Conservation (phyloP, 2,113 vertebrate genomes). For the Strix uralensis region DNA sequence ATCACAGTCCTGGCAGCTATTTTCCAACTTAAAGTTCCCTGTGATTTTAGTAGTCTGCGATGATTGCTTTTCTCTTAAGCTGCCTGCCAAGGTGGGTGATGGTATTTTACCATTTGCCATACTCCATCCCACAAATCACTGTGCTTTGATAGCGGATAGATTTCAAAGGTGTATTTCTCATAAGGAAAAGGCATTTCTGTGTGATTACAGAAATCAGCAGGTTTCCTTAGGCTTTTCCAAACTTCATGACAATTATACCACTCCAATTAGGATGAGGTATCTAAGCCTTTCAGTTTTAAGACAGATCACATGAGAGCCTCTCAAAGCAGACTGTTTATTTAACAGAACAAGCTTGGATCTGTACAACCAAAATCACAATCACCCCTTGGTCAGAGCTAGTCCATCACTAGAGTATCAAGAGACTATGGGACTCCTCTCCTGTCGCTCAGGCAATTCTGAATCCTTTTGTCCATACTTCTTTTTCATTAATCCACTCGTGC, state of each 20-base stretch:
- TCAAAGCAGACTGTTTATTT: not conserved
- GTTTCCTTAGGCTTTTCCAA: not conserved
- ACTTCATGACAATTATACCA: not conserved
- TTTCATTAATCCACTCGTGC: constrained; percentile 12
- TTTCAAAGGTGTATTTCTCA: not conserved
- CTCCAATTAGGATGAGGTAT: not conserved
- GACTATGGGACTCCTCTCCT: not conserved
- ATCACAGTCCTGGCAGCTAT: not conserved
- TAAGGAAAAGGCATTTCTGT: not conserved
- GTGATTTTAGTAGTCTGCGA: not conserved
- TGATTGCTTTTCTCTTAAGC: not conserved
- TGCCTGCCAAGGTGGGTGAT: not conserved
- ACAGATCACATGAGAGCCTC: not conserved
- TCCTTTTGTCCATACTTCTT: constrained; percentile 3
- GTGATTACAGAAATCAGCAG: not conserved
- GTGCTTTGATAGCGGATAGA: not conserved
- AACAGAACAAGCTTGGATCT: not conserved
- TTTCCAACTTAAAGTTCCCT: not conserved
- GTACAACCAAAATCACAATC: not conserved
- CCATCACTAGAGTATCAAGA: not conserved
- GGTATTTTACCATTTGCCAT: not conserved
- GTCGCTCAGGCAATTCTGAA: not conserved
- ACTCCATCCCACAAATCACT: not conserved
- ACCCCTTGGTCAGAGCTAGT: not conserved
- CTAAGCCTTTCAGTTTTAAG: constrained; percentile 26